Evolutionary conservation across 53 echinoderm and acorn worm genomes (phyloP).

Genomic region (Mesocentrotus franciscanus): DNA sequence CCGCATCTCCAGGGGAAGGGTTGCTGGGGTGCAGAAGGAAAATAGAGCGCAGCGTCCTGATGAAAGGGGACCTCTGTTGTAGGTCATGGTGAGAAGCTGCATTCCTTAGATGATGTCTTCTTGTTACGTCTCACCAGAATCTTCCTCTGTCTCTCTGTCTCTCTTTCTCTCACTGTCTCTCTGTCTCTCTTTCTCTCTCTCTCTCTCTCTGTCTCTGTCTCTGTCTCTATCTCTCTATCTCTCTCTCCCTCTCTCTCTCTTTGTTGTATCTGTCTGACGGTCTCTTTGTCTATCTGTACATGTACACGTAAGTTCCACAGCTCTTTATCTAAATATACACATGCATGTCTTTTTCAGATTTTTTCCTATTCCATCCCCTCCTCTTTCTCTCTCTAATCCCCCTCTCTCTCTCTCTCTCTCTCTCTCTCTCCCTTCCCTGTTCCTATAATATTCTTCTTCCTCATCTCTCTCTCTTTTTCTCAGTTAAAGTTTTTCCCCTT

Average conservation of each 20-base stretch:
- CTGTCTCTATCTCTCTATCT: not conserved
- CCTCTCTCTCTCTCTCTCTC: not conserved
- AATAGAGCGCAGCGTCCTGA: conserved; percentile 57
- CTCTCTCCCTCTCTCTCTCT: not conserved
- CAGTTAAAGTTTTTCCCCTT: too few relatives aligned
- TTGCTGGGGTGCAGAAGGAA: conserved; percentile 4
- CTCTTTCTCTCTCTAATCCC: not conserved
- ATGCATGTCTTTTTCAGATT: too few relatives aligned
- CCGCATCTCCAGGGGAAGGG: conserved; percentile 29
- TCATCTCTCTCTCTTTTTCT: not conserved
- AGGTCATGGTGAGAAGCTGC: conserved; percentile 67
- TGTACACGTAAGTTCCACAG: too few relatives aligned
- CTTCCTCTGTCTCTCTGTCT: not conserved
- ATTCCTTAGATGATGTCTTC: conserved; percentile 53
- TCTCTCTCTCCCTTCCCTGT: not conserved
- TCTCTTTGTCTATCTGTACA: not conserved
- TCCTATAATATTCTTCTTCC: not conserved
- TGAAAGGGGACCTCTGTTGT: conserved; percentile 70
- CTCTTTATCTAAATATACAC: too few relatives aligned
- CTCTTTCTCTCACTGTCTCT: conserved; percentile 9
- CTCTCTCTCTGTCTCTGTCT: too few relatives aligned
- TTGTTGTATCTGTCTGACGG: not conserved
- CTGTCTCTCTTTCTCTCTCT: not conserved
- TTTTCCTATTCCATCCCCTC: not conserved
- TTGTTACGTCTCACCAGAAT: conserved; percentile 3